A percentile compares a stretch with the other conserved stretches of the same genome.
Conservation (phyloP, 2,888 invertebrate species). For the Drosophila rubida region DNA sequence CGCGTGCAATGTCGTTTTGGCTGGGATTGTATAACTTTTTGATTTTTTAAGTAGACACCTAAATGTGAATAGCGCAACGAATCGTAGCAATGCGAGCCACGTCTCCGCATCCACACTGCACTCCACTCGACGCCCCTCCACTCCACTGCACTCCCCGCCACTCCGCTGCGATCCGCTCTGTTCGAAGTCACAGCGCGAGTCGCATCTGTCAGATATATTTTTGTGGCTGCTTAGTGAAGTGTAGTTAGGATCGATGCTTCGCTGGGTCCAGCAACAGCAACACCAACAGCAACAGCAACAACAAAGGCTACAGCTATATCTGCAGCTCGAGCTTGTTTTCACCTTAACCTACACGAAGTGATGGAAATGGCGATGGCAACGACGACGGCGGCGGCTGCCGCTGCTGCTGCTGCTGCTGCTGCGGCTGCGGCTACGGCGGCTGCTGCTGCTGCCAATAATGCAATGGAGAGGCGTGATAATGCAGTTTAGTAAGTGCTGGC, state of each 20-base stretch:
- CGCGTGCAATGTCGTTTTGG: constrained; percentile 61
- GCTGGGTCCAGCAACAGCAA: constrained; percentile 36
- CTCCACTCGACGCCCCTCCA: background rate
- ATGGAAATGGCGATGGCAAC: constrained; percentile 59
- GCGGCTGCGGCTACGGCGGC: constrained; percentile 58
- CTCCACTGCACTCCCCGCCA: background rate
- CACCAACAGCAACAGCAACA: background rate
- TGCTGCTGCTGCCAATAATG: constrained; percentile 73
- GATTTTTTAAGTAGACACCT: constrained; percentile 80
- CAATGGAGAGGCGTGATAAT: constrained; percentile 80
- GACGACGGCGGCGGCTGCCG: constrained; percentile 26
- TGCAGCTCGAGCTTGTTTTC: constrained; percentile 64
- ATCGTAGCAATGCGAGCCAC: constrained; percentile 70
- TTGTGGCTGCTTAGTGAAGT: constrained; percentile 78
- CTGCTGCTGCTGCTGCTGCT: constrained; percentile 51
- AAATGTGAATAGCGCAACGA: constrained; percentile 80
- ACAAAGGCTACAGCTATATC: constrained; percentile 2
- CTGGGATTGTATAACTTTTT: constrained; percentile 75
- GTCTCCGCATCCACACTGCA: constrained; percentile 35
- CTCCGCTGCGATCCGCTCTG: constrained; percentile 1
- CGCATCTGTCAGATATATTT: constrained; percentile 80
- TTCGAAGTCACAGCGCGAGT: constrained; percentile 62
- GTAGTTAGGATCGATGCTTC: constrained; percentile 75
- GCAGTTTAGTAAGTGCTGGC: constrained; percentile 78
- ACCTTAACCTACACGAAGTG: constrained; percentile 69